Percentiles rank a stretch among this genome's conserved stretches.
Evolutionary conservation across 2,797 vertebrate genomes (phyloP).

Genomic region (Taenioides sp.): DNA sequence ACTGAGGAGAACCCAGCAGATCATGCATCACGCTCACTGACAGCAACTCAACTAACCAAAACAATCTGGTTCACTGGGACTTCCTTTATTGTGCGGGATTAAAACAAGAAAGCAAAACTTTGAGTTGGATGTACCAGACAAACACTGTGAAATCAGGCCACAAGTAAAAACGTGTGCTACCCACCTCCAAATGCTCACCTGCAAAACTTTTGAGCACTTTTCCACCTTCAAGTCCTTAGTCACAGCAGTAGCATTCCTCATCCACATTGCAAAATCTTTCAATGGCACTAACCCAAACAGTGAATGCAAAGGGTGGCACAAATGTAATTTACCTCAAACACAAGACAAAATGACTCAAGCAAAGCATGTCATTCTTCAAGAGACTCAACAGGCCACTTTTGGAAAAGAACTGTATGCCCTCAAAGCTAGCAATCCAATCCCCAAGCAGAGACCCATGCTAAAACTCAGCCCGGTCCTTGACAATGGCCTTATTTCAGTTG

Average conservation of each 20-base stretch:
- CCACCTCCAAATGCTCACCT: too few species aligned
- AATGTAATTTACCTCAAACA: slow-evolving; percentile 7
- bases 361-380: slow-evolving; percentile 7
- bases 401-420: too few species aligned
- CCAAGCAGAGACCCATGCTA: too few species aligned
- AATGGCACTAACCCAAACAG: neutral
- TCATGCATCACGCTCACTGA: slow-evolving; percentile 7
- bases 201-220: too few species aligned
- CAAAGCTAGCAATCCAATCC: too few species aligned
- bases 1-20: slow-evolving; percentile 30
- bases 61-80: slow-evolving; percentile 30
- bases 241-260: too few species aligned
- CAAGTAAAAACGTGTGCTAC: slow-evolving; percentile 12
- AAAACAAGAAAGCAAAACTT: slow-evolving; percentile 4
- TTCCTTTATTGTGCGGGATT: neutral
- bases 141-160: slow-evolving; percentile 16
- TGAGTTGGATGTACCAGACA: slow-evolving; percentile 19
- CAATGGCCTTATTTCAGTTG: too few species aligned
- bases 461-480: too few species aligned
- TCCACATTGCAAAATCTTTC: too few species aligned
- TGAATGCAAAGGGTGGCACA: slow-evolving; percentile 25
- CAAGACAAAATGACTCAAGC: neutral
- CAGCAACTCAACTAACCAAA: neutral
- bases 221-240: too few species aligned
- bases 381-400: neutral